These are phyloP conservation scores for Xestia c-nigrum DNA, from an alignment of 2,888 invertebrate species.

Conservation along the genomic window DNA sequence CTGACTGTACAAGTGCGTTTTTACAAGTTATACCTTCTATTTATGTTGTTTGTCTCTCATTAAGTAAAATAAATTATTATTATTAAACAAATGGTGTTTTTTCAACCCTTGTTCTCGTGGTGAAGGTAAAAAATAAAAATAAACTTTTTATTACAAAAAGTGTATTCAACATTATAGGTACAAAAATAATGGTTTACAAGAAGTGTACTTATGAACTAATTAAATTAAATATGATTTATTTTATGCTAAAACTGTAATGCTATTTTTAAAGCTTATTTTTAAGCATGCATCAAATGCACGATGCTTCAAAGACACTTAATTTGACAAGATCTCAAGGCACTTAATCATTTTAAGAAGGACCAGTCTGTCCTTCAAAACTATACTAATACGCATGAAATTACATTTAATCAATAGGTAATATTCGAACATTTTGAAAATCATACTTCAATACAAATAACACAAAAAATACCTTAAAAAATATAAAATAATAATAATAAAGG, in stretches of 20 bases:
- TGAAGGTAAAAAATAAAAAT: not conserved
- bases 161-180: conserved; percentile 50
- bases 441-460: not conserved
- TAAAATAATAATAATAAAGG: conserved; percentile 47
- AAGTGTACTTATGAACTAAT: conserved; percentile 41
- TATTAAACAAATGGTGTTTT: conserved; percentile 9
- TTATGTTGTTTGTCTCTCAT: not conserved
- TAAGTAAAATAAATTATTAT: conserved; percentile 2
- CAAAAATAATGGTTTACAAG: conserved; percentile 57
- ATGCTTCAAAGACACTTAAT: conserved; percentile 46
- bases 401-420: conserved; percentile 22
- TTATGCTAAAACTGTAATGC: conserved; percentile 30
- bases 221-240: too few species aligned
- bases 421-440: conserved; percentile 8
- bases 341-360: conserved; percentile 7
- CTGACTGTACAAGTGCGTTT: conserved; percentile 8
- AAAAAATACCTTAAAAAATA: conserved; percentile 10
- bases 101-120: not conserved
- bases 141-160: conserved; percentile 54
- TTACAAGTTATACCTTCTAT: not conserved
- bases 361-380: not conserved
- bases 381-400: not conserved
- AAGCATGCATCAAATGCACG: conserved; percentile 60
- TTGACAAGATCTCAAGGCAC: conserved; percentile 52
- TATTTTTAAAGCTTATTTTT: conserved; percentile 64